Evolutionary conservation across 2,797 vertebrate genomes (phyloP).

Genomic region (Sciurus carolinensis): DNA sequence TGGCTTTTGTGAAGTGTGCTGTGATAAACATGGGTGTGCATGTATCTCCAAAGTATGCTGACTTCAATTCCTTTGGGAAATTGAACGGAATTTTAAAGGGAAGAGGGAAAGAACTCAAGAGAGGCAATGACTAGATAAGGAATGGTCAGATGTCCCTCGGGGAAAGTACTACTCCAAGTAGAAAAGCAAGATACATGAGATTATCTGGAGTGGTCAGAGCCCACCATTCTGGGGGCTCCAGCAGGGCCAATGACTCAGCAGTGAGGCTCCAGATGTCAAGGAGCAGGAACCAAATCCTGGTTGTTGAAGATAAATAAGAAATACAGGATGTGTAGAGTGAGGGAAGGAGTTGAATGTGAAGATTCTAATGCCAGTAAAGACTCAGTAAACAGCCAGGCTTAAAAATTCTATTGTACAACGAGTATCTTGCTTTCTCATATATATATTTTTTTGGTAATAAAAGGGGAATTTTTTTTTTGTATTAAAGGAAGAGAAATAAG

Average conservation of each 20-base stretch:
- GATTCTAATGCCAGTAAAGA: background rate
- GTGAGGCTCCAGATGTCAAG: background rate
- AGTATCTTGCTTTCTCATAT: background rate
- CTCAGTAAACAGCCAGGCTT: background rate
- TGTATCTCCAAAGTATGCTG: too few species aligned
- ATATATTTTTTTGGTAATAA: background rate
- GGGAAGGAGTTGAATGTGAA: background rate
- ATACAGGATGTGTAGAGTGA: background rate
- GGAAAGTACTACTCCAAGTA: background rate
- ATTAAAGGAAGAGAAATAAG: background rate
- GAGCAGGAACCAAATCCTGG: background rate
- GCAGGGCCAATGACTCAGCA: background rate
- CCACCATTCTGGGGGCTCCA: background rate
- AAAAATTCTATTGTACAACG: background rate
- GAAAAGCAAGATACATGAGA: background rate
- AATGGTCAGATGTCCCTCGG: background rate
- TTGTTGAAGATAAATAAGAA: slow-evolving; percentile 16
- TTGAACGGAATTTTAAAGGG: background rate
- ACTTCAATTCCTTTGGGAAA: too few species aligned
- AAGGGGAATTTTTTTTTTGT: background rate
- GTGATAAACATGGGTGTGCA: too few species aligned
- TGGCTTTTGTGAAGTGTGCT: too few species aligned
- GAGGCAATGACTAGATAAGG: background rate
- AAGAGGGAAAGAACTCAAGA: background rate
- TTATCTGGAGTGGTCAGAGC: background rate